Base-by-base conservation (phyloP, 2,797 vertebrate genomes). In the Thalassophryne amazonica region DNA sequence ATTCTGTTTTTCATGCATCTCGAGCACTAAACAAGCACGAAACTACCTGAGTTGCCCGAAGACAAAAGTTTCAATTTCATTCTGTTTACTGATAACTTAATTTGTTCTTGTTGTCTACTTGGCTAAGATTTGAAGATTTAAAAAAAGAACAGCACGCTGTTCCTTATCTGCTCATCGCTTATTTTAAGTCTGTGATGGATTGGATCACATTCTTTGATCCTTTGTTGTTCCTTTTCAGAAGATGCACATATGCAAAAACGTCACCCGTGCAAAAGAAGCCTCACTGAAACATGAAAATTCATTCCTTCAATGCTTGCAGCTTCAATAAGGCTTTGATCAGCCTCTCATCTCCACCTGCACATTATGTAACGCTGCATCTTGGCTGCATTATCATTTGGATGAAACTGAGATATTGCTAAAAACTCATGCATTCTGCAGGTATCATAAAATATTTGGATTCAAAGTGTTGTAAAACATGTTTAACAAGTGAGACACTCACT, bases 1-100 rank as follows among this genome's bases (percentile, higher is more conserved):
- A 49, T 54, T 12, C 33, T 45, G 62, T 69, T 51, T 37, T 43
- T 59, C 41, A 62, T 56, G 65, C 62, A 62, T 74, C 57, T 68
- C 21, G 33, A 71, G 40, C 32, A 12, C 57, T 60, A 65, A 72
- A 72, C 73, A 71, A 71, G 40, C 32, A 12, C 57, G 60, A 65
- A 72, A 72, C 73, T 71, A 72, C 59, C 74, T 53, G 19, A 13
- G 55, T 63, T 36, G 58, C 73, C 77, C 64, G 39, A 16, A 28
- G 56, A n/a, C 69, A 75, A 63, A 52, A 64, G 65, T 30, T 50
- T 73, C 53, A 18, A 64, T 76, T 65, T 77, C 43, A 39, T 64
- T 68, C 63, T 38, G 50, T 70, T 16, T 13, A 32, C 46, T 57
- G 48, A 71, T 68, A 78, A 59, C 58, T 62, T 82, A 77, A 80